phyloP scores from a whole-genome alignment of 2,888 invertebrate genomes.

The Lasiommata megera region DNA sequence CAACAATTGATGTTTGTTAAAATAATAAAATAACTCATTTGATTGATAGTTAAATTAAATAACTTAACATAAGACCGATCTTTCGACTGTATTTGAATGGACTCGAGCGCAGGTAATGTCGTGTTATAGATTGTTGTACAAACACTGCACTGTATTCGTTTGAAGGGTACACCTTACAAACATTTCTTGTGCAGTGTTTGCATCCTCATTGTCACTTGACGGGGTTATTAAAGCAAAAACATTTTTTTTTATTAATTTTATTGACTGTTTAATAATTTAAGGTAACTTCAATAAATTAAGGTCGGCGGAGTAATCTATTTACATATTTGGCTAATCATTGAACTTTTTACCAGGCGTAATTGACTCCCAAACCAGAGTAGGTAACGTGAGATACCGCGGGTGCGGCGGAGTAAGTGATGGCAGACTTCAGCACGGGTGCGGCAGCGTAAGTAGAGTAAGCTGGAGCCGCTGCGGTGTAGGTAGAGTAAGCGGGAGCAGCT shows the following conservation, averaged over 20 bases:
- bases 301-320: conserved; percentile 9
- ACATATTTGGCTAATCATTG: conserved; percentile 11
- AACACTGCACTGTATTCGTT: too few relatives aligned
- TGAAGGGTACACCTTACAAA: too few relatives aligned
- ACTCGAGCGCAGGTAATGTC: too few relatives aligned
- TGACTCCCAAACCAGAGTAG: conserved; percentile 81
- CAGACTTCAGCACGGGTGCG: conserved; percentile 41
- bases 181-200: too few relatives aligned
- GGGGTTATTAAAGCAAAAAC: neutral
- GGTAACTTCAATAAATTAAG: conserved; percentile 25
- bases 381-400: conserved; percentile 81
- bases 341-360: conserved; percentile 62
- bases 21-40: too few relatives aligned
- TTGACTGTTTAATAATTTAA: conserved; percentile 21
- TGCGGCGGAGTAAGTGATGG: conserved; percentile 33
- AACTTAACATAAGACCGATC: too few relatives aligned
- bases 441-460: conserved; percentile 40
- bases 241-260: conserved; percentile 13
- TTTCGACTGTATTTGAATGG: too few relatives aligned
- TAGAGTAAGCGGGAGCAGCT: conserved; percentile 40
- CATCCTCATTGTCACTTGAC: neutral
- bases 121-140: too few relatives aligned
- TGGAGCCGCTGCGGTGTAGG: conserved; percentile 37
- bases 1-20: too few relatives aligned
- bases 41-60: too few relatives aligned